These are phyloP conservation scores for Pelagia noctiluca DNA, from an alignment of 30 jellyfish, hydroid and myxozoan species.

Conservation along the genomic window DNA sequence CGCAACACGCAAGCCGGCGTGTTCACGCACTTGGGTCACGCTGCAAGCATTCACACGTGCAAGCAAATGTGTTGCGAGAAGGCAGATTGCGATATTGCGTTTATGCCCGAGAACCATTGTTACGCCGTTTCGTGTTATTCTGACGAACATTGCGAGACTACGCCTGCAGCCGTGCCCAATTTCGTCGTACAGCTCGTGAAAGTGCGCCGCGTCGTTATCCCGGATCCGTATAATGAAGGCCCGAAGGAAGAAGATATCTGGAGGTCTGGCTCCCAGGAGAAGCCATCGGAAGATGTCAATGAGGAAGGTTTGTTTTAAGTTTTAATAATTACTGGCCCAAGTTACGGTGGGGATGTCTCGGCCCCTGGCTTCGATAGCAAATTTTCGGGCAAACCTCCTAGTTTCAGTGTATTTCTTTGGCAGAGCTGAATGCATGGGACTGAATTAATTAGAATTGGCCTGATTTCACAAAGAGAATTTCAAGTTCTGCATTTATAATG, in stretches of 20 bases:
- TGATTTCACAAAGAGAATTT: too few species aligned
- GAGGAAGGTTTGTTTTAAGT: conserved; percentile 85
- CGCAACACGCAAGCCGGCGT: conserved; percentile 97
- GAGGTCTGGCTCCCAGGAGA: conserved; percentile 80
- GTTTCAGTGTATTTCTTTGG: too few species aligned
- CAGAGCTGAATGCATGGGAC: too few species aligned
- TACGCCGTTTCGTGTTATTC: conserved; percentile 96
- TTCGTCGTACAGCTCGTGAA: conserved; percentile 92
- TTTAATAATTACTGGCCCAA: too few species aligned
- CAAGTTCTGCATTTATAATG: too few species aligned
- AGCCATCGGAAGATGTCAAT: conserved; percentile 45
- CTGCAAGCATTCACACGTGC: conserved; percentile 85
- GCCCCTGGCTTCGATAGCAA: too few species aligned
- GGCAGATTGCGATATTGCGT: conserved; percentile 97
- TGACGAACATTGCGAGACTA: conserved; percentile 97
- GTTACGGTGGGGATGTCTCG: too few species aligned
- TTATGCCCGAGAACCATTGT: conserved; percentile 98
- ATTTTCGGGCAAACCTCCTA: too few species aligned
- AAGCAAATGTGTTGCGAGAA: conserved; percentile 90
- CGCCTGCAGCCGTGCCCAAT: conserved; percentile 91
- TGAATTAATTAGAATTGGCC: too few species aligned
- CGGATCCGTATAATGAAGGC: conserved; percentile 79
- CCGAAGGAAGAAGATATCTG: conserved; percentile 92
- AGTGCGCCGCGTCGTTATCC: conserved; percentile 97
- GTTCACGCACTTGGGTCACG: conserved; percentile 96